Evolutionary conservation across 2,797 vertebrate species (phyloP).

Genomic region (Bufotes viridis): DNA sequence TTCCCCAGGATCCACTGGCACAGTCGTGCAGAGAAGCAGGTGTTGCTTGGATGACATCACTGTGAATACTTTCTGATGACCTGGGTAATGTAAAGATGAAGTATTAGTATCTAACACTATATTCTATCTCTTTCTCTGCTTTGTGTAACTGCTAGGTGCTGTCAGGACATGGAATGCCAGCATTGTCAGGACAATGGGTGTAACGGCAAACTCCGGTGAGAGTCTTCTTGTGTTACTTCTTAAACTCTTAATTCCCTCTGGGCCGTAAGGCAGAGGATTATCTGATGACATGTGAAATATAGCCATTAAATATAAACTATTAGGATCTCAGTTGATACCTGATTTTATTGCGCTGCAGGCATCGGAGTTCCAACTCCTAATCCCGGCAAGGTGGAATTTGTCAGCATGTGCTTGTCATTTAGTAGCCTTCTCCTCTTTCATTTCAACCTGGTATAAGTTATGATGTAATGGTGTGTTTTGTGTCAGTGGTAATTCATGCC

Average conservation of each 20-base stretch:
- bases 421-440: conserved; percentile 38
- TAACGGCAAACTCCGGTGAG: conserved; percentile 77
- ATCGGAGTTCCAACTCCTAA: conserved; percentile 22
- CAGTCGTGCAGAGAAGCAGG: conserved; percentile 42
- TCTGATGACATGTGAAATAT: conserved; percentile 32
- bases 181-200: conserved; percentile 73
- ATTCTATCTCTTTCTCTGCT: conserved; percentile 8
- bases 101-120: conserved; percentile 29
- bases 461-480: not conserved
- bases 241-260: not conserved
- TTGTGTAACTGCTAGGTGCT: conserved; percentile 66
- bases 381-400: conserved; percentile 24
- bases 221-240: conserved; percentile 22
- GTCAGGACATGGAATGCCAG: conserved; percentile 74
- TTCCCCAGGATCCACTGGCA: conserved; percentile 7
- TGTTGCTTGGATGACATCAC: conserved; percentile 47
- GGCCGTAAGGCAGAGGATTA: conserved; percentile 44
- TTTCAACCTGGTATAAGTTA: conserved; percentile 13
- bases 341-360: conserved; percentile 14
- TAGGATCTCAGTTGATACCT: conserved; percentile 28
- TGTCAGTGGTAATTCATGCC: not conserved
- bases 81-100: conserved; percentile 31
- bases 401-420: conserved; percentile 35
- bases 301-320: conserved; percentile 21
- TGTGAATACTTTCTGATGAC: conserved; percentile 27